Evolutionary conservation across 1,140 invertebrate genomes (phyloP), one percentile per base, ranked within the genome.

Genomic region (Eriocheir sinensis): DNA sequence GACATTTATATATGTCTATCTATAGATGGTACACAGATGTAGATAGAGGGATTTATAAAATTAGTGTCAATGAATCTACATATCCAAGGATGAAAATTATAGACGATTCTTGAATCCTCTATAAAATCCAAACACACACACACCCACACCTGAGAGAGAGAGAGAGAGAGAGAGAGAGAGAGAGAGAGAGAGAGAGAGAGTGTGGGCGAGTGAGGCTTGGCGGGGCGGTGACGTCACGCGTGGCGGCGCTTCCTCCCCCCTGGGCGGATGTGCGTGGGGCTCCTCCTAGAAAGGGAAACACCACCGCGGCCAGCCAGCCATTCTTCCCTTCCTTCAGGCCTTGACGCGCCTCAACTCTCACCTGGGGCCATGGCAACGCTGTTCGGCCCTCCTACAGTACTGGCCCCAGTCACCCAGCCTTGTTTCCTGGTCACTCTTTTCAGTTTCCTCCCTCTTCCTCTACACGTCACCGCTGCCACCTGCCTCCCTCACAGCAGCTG

Each of bases 401-500:
- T 6, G 3, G n/a, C 60, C 60, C 60, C 60, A 72, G 27, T n/a
- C 60, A 9, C 12, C 21, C 48, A 53, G 48, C 2, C 48, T 21
- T 53, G 48, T 53, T 72, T 72, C 60, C 60, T 72, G 60, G 21
- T 72, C 21, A n/a, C 60, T n/a, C 8, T 72, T 21, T 27, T 72
- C 60, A n/a, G 60, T 72, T 72, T 72, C 60, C 60, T 72, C n/a
- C 60, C 60, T 72, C 60, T 72, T 72, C 60, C 60, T 72, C 60
- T n/a, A 21, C 60, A n/a, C 60, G 27, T n/a, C 60, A 72, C 60
- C 21, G 27, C 60, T n/a, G n/a, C 60, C 60, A 72, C 60, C 60
- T 72, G 60, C 60, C 60, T 72, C 17, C 27, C 60, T 21, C 27
- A 12, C 60, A 21, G 60, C 60, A 72, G 60, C 60, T 72, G 60